These are phyloP conservation scores for Zaprionus tsacasi DNA, from an alignment of 1,140 invertebrate species.

Conservation along the genomic window DNA sequence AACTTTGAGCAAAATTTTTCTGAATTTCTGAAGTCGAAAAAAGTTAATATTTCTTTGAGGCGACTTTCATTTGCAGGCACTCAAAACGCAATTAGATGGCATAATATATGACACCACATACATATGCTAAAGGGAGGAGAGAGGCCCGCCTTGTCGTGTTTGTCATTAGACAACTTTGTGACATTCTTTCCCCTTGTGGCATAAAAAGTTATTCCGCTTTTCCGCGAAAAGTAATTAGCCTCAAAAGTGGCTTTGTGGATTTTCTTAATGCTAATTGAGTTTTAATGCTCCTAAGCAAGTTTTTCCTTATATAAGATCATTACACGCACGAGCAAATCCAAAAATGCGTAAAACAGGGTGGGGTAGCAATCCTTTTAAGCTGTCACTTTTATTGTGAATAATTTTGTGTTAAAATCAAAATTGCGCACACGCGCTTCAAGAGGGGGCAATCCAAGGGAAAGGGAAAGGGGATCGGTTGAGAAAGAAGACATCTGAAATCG, in stretches of 20 bases:
- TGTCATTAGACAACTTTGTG: slow-evolving; percentile 76
- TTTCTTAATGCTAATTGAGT: slow-evolving; percentile 75
- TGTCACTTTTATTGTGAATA: slow-evolving; percentile 77
- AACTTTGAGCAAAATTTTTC: neutral
- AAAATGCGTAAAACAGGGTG: slow-evolving; percentile 2
- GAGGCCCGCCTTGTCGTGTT: slow-evolving; percentile 35
- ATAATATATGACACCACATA: neutral
- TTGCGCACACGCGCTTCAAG: slow-evolving; percentile 61
- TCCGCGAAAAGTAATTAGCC: slow-evolving; percentile 66
- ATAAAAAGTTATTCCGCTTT: slow-evolving; percentile 55
- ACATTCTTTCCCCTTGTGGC: slow-evolving; percentile 53
- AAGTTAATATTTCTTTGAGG: neutral
- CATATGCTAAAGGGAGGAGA: neutral
- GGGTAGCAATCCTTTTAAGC: slow-evolving; percentile 72
- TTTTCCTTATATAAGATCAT: slow-evolving; percentile 62
- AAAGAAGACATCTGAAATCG: slow-evolving; percentile 39
- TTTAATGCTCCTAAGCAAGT: slow-evolving; percentile 65
- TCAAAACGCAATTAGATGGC: slow-evolving; percentile 63
- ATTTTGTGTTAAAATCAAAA: slow-evolving; percentile 81
- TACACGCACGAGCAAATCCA: slow-evolving; percentile 60
- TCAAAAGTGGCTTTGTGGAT: slow-evolving; percentile 35
- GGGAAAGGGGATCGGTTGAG: neutral
- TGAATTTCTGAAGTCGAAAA: neutral
- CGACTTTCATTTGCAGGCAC: slow-evolving; percentile 43
- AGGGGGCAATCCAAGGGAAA: neutral